phyloP scores from a whole-genome alignment of 2,113 vertebrate genomes.

The Etia nguti region DNA sequence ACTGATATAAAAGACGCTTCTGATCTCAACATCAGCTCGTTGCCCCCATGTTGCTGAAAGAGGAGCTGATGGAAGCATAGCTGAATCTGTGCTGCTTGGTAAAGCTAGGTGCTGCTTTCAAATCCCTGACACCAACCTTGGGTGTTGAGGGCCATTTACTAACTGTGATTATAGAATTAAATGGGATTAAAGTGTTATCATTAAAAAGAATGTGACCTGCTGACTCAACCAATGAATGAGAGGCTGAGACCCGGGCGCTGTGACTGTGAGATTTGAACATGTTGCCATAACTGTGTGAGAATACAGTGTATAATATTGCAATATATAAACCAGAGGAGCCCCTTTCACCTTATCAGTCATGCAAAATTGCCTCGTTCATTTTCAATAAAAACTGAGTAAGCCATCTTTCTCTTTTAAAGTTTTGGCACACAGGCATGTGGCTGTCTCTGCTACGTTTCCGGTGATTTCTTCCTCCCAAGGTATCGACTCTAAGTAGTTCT shows the following conservation, averaged over 20 bases:
- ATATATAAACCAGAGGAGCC: not conserved
- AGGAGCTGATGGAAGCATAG: not conserved
- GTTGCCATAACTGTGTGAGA: not conserved
- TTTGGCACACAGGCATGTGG: not conserved
- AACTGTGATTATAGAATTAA: constrained; percentile 63
- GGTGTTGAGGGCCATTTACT: constrained; percentile 47
- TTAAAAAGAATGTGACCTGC: constrained; percentile 44
- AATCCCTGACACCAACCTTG: constrained; percentile 35
- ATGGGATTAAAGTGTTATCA: constrained; percentile 65
- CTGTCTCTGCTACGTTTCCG: not conserved
- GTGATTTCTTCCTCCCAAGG: not conserved
- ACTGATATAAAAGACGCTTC: not conserved
- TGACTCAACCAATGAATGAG: constrained; percentile 17
- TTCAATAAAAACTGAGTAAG: constrained; percentile 12
- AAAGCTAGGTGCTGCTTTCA: constrained; percentile 33
- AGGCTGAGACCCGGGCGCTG: not conserved
- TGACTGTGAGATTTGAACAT: not conserved
- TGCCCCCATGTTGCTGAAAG: not conserved
- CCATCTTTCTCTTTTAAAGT: not conserved
- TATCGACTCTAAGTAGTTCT: constrained; percentile 17
- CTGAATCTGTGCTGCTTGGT: not conserved
- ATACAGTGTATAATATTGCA: not conserved
- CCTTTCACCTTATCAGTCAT: not conserved
- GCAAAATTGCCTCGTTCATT: not conserved
- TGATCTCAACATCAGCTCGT: constrained; percentile 12